Conservation (phyloP, 2,113 vertebrate genomes). For the Aldabrachelys gigantea region DNA sequence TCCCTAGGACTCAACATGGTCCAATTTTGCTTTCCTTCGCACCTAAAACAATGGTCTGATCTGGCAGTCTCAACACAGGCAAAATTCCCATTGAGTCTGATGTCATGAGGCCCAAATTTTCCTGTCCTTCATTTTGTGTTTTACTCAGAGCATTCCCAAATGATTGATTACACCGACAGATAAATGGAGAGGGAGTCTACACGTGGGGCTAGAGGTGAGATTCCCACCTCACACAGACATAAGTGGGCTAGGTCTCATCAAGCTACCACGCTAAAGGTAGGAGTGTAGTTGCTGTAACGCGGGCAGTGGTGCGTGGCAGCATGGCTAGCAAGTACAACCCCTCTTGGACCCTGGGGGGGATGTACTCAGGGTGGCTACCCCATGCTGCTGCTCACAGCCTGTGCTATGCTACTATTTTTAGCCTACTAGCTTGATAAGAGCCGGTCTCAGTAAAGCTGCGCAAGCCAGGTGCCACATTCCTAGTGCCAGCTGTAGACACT, state of each 20-base stretch:
- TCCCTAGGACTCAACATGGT: neutral
- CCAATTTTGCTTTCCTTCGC: neutral
- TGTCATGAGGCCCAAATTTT: neutral
- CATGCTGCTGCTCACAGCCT: neutral
- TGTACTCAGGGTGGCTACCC: neutral
- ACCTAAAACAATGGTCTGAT: neutral
- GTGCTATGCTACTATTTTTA: neutral
- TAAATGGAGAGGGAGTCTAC: fast-evolving
- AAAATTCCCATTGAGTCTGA: neutral
- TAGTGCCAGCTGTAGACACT: neutral
- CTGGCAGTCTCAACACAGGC: neutral
- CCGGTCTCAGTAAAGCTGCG: neutral
- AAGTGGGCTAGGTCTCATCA: neutral
- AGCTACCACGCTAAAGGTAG: neutral
- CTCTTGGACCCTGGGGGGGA: neutral
- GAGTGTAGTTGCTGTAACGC: neutral
- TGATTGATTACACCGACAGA: neutral
- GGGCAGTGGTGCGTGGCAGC: neutral
- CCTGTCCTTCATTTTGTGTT: neutral
- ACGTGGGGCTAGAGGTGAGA: neutral
- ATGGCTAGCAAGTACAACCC: neutral
- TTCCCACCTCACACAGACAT: neutral
- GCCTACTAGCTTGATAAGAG: neutral
- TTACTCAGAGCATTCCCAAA: neutral
- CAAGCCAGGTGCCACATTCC: neutral